These are phyloP conservation scores for Ceramica pisi DNA, from an alignment of 2,888 invertebrate species.

Conservation along the genomic window DNA sequence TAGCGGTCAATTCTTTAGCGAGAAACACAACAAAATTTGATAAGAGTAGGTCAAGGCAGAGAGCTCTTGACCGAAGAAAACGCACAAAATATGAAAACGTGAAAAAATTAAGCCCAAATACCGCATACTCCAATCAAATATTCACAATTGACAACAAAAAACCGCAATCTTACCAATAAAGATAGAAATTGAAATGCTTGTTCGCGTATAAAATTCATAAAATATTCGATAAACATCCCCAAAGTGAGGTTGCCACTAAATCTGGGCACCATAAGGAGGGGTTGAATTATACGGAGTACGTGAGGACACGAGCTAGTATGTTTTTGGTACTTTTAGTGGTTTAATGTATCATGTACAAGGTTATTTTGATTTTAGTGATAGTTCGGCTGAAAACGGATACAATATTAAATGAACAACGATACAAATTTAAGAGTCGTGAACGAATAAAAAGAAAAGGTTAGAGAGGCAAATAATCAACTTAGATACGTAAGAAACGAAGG, in stretches of 20 bases:
- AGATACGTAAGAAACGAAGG: too few relatives aligned
- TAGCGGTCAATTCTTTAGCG: neutral
- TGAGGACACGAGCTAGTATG: constrained; percentile 42
- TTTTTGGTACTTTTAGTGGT: constrained; percentile 31
- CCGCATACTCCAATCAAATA: constrained; percentile 45
- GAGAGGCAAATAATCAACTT: neutral
- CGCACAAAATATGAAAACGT: constrained; percentile 15
- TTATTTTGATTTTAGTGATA: constrained; percentile 12
- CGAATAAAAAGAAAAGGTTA: too few relatives aligned
- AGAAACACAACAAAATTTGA: neutral
- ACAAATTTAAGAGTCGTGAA: neutral
- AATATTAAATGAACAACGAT: neutral
- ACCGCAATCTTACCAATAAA: constrained; percentile 56
- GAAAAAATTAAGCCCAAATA: constrained; percentile 17
- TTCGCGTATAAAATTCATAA: constrained; percentile 65
- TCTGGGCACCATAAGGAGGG: constrained; percentile 56
- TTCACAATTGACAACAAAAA: constrained; percentile 52
- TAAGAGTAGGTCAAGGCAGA: constrained; percentile 13
- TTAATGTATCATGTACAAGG: constrained; percentile 5
- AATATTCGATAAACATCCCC: constrained; percentile 63
- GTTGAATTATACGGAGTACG: constrained; percentile 59
- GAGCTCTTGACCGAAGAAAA: constrained; percentile 4
- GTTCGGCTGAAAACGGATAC: too few relatives aligned
- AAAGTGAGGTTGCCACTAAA: constrained; percentile 56
- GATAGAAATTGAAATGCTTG: constrained; percentile 59